Conservation (phyloP, 1,140 invertebrate genomes). For the Carposina sasakii region DNA sequence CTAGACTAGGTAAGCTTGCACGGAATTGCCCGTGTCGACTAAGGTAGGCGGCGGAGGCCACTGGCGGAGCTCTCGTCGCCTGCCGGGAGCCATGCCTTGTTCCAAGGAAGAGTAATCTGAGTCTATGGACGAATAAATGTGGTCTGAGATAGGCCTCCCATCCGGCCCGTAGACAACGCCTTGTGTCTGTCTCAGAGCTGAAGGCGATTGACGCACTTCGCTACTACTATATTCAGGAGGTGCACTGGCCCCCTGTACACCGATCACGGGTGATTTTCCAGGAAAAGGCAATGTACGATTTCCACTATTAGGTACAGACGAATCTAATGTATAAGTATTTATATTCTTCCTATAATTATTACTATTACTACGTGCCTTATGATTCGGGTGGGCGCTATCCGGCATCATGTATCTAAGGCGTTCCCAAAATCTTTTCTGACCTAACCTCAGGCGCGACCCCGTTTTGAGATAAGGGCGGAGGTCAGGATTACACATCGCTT, state of each 20-base stretch:
- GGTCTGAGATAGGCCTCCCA: constrained; percentile 84
- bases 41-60: constrained; percentile 62
- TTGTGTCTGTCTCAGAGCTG: constrained; percentile 67
- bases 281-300: constrained; percentile 70
- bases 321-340: constrained; percentile 84
- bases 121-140: constrained; percentile 91
- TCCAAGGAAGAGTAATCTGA: constrained; percentile 80
- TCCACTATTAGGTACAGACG: constrained; percentile 73
- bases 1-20: constrained; percentile 71
- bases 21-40: constrained; percentile 58
- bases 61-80: constrained; percentile 57
- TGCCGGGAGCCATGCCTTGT: constrained; percentile 64
- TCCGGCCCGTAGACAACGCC: constrained; percentile 61
- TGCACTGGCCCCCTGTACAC: constrained; percentile 69
- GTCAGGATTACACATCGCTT: constrained; percentile 89
- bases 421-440: constrained; percentile 94
- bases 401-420: constrained; percentile 92
- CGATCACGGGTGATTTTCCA: constrained; percentile 56
- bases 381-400: constrained; percentile 60
- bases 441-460: constrained; percentile 86
- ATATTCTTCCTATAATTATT: constrained; percentile 81
- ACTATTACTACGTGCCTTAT: constrained; percentile 62
- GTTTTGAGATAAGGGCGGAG: constrained; percentile 91
- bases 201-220: constrained; percentile 63
- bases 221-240: constrained; percentile 64